Conservation (phyloP, 2,888 invertebrate species). For the Xestoiulus laeticollis region DNA sequence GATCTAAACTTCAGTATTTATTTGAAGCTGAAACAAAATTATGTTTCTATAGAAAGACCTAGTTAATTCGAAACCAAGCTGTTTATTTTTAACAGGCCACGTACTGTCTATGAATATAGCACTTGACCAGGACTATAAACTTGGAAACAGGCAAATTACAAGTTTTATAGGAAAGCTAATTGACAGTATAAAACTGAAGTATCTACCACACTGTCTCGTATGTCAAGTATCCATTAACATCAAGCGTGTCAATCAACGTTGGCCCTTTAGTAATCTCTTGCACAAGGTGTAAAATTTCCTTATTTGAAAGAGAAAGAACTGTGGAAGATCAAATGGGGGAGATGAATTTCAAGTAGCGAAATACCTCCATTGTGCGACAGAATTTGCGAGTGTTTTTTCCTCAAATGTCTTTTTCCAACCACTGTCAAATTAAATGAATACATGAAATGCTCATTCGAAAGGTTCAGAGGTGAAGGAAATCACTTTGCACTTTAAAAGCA, state of each 20-base stretch:
- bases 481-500: slow-evolving; percentile 39
- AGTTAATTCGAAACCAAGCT: too few relatives aligned
- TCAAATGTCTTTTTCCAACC: slow-evolving; percentile 17
- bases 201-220: background rate
- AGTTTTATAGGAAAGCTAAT: slow-evolving; percentile 1
- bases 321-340: background rate
- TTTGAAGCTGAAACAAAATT: too few relatives aligned
- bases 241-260: slow-evolving; percentile 38
- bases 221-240: slow-evolving; percentile 39
- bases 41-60: too few relatives aligned
- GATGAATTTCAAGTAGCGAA: slow-evolving; percentile 8
- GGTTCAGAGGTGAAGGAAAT: background rate
- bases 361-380: background rate
- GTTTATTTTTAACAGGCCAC: too few relatives aligned
- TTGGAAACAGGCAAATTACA: slow-evolving; percentile 17
- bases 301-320: background rate
- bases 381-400: slow-evolving; percentile 30
- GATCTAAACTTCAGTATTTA: too few relatives aligned
- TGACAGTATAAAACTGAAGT: background rate
- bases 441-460: slow-evolving; percentile 16
- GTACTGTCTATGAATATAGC: background rate
- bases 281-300: slow-evolving; percentile 28
- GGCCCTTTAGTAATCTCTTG: background rate
- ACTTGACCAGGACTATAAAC: slow-evolving; percentile 14
- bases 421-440: slow-evolving; percentile 36